Base-by-base conservation (phyloP, 2,888 invertebrate genomes). In the Odontocerum albicorne region DNA sequence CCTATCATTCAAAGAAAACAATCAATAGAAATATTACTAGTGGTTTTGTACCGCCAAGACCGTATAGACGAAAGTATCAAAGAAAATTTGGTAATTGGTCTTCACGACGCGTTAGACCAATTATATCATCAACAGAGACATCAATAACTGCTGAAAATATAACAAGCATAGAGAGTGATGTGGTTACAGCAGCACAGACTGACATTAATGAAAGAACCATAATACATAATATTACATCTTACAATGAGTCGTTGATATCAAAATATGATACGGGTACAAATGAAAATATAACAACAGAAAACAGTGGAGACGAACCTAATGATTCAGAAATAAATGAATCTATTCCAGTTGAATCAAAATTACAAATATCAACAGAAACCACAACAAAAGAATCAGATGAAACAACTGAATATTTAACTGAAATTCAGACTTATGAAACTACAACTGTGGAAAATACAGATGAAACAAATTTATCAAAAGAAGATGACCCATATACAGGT, bases 71-170 rank as follows among this genome's bases (percentile, higher is more conserved):
- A 8, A 59, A 59, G 46, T 56, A 56, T 56, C 53, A 56, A 21
- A 52, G 59, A 36, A 59, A 59, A 50, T n/a, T 36, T 7, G 36
- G 38, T 19, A 39, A 15, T 13, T 55, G 51, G 65, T 73, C 73
- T 8, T 16, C 38, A 7, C 45, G 39, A 4, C 31, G 39, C 13
- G 15, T 39, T 15, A 45, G 20, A 31, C 39, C 32, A 12, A 52
- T 45, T 22, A 19, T 44, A 16, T 31, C 36, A 64, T 65, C 12
- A 38, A 15, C 27, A 27, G 6, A 27, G 4, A 10, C 4, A 27
- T 27, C 27, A 27, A 27, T 7, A 27, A 27, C 27, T 27, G 27
- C 10, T 27, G 10, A 27, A 7, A 27, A 4, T 7, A 27, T 10
- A 27, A 27, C 10, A 27, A 27, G 10, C 27, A 7, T 27, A n/a